Conservation (phyloP, 2,113 vertebrate species). For the Macroglossus sobrinus region DNA sequence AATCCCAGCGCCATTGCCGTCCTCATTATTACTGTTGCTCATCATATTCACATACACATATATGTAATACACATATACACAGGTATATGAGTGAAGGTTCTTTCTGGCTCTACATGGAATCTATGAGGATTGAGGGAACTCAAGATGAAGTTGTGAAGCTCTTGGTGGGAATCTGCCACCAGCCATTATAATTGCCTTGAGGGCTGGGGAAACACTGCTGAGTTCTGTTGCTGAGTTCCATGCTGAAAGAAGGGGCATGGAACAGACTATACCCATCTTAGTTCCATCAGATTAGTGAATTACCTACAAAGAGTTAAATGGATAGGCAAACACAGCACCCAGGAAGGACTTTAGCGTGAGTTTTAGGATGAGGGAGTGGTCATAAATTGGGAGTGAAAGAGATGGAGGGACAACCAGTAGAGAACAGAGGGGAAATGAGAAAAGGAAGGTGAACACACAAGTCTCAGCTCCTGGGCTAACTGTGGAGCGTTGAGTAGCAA, state of each 20-base stretch:
- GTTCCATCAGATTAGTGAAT: no score
- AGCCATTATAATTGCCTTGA: not conserved
- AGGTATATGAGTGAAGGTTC: not conserved
- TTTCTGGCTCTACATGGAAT: not conserved
- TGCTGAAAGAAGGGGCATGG: not conserved
- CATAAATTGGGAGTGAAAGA: not conserved
- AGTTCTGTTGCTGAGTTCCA: not conserved
- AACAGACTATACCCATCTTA: not conserved
- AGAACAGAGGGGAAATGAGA: not conserved
- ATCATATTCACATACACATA: not conserved
- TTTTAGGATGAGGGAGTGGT: not conserved
- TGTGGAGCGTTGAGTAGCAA: not conserved
- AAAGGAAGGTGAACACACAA: not conserved
- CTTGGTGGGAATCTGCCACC: not conserved
- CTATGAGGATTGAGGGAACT: not conserved
- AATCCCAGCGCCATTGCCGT: rapidly evolving
- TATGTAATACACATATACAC: rapidly evolving
- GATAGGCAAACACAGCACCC: not conserved
- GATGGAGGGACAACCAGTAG: rapidly evolving
- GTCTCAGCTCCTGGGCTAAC: not conserved
- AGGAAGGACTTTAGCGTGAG: rapidly evolving
- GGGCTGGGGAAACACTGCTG: not conserved
- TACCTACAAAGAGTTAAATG: not conserved
- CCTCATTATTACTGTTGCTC: not conserved
- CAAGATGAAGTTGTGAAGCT: not conserved